phyloP scores from a whole-genome alignment of 2,113 vertebrate species.

The Bubo bubo region DNA sequence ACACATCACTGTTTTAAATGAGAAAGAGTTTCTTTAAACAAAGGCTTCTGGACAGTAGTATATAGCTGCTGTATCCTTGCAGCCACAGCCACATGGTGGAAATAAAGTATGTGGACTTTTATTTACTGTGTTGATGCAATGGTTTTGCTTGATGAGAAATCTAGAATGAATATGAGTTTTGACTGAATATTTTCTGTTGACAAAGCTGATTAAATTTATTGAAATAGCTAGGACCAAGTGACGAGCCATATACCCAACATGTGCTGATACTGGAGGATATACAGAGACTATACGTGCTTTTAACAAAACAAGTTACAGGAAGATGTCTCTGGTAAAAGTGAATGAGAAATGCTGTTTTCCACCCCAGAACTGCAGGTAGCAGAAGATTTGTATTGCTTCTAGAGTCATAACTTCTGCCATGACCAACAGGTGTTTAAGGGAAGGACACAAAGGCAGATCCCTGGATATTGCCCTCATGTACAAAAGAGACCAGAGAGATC shows the following conservation, averaged over 20 bases:
- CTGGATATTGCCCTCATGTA: background rate
- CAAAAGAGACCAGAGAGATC: background rate
- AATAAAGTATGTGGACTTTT: background rate
- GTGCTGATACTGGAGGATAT: background rate
- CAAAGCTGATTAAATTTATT: background rate
- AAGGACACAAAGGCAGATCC: background rate
- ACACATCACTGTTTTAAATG: background rate
- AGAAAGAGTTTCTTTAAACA: background rate
- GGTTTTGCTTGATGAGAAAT: background rate
- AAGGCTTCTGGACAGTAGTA: background rate
- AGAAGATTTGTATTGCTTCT: background rate
- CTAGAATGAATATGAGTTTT: background rate
- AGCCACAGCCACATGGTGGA: background rate
- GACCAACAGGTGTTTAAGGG: background rate
- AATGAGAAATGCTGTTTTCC: background rate
- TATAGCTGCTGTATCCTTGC: background rate
- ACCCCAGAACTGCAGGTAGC: background rate
- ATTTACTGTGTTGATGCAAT: background rate
- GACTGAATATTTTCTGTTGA: background rate
- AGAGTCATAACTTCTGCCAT: background rate
- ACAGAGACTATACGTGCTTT: background rate
- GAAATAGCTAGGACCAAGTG: background rate
- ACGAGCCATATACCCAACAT: background rate
- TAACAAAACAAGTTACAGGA: background rate
- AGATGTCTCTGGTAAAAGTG: background rate